Conservation (phyloP, 2,797 vertebrate species). For the Pantherophis vulpinus region DNA sequence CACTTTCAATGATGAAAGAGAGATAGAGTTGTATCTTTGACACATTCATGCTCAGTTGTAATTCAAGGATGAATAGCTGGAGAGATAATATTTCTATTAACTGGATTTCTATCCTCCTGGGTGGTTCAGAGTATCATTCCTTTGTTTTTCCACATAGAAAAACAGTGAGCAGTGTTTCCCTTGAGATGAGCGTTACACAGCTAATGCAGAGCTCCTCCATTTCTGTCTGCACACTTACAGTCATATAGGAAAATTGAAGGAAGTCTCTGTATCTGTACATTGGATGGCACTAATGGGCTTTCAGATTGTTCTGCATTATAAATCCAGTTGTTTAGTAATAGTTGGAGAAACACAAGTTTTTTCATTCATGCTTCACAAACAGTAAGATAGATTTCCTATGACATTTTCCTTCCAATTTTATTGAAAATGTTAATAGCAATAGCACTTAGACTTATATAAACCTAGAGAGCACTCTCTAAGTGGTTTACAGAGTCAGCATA, state of each 20-base stretch:
- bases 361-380: not conserved
- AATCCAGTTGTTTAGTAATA: not conserved
- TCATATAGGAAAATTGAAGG: not conserved
- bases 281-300: not conserved
- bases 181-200: not conserved
- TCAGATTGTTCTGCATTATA: not conserved
- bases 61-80: constrained; percentile 37
- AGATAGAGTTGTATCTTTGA: constrained; percentile 32
- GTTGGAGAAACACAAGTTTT: not conserved
- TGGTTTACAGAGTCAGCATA: not conserved
- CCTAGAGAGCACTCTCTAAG: not conserved
- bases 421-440: not conserved
- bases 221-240: not conserved
- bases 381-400: not conserved
- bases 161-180: not conserved
- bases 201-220: not conserved
- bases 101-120: not conserved
- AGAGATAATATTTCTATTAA: not conserved
- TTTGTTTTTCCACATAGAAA: not conserved
- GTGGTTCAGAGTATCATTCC: not conserved
- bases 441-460: not conserved
- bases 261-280: not conserved
- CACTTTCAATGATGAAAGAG: constrained; percentile 42
- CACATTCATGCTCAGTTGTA: constrained; percentile 28
- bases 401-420: not conserved